phyloP scores from a whole-genome alignment of 1,140 invertebrate species.

The Drosophila pachea region DNA sequence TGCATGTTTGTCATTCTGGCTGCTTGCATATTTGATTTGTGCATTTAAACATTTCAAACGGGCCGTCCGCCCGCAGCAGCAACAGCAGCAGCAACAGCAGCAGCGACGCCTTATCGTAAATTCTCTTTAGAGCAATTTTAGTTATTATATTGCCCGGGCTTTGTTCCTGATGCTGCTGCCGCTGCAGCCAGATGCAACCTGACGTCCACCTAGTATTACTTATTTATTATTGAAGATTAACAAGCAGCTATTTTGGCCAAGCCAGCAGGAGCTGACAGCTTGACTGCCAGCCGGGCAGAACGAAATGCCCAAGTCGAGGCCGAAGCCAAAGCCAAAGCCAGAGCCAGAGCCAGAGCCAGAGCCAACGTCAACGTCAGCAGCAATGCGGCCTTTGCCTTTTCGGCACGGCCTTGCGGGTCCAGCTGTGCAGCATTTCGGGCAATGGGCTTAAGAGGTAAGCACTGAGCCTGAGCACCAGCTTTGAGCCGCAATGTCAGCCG shows the following conservation, averaged over 20 bases:
- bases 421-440: neutral
- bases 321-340: constrained; percentile 8
- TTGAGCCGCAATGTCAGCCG: constrained; percentile 5
- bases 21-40: constrained; percentile 76
- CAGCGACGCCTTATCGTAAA: constrained; percentile 65
- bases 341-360: constrained; percentile 11
- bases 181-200: constrained; percentile 50
- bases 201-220: constrained; percentile 65
- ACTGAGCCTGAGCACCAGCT: constrained; percentile 19
- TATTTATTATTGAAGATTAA: constrained; percentile 76
- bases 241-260: constrained; percentile 58
- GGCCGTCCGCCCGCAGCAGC: constrained; percentile 24
- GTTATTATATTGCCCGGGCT: constrained; percentile 75
- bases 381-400: constrained; percentile 33
- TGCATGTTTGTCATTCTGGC: constrained; percentile 49
- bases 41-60: constrained; percentile 76
- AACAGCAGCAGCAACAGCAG: constrained; percentile 36
- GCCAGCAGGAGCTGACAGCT: constrained; percentile 27
- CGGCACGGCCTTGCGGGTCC: neutral
- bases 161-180: constrained; percentile 24
- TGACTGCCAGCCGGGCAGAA: constrained; percentile 3
- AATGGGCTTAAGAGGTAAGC: constrained; percentile 19
- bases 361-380: constrained; percentile 27
- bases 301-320: constrained; percentile 3
- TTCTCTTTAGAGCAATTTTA: constrained; percentile 75